Evolutionary conservation across 2,113 vertebrate genomes (phyloP), one percentile per base, ranked within the genome.

Genomic region (Catharus fuscescens): DNA sequence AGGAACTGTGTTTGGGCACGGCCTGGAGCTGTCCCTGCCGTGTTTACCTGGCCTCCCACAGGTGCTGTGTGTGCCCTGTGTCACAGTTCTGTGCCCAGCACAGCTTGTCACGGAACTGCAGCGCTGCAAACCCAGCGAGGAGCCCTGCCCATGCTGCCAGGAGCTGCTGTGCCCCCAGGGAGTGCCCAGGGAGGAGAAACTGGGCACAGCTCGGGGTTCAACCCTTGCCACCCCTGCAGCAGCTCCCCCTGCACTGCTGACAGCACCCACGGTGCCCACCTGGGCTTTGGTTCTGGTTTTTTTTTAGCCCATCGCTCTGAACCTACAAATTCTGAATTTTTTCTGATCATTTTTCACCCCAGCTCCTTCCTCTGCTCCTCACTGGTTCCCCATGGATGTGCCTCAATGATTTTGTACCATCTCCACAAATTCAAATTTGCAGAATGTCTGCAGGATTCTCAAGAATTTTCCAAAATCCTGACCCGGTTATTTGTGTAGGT

Each of bases 21-120:
- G 32, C 12, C 14, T 21, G 48, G 14, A 52, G 5, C 62, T 4
- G 56, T 67, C 77, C 42, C 50, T 14, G 67, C 21, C 3, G 72
- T 61, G 72, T 80, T 90, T 29, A 29, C 66, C 67, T 18, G 74
- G 67, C 67, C 47, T 38, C 47, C 53, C 57, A 1, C 42, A 4
- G 77, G 36, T 26, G 74, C 79, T 45, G 20, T 14, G 73, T 24
- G 92, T 36, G 34, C 34, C 4, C 45, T 3, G 57, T 3, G 57
- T 93, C 88, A 70, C 12, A 36, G 57, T 72, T 48, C 77, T 72
- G 59, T 54, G 89, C 89, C 69, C 42, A 8, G 94, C 40, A 32
- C 72, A 3, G 36, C 2, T 25, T 31, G 62, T 18, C 86, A 42
- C 66, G 4, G 3, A 18, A 36, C 23, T 4, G 44, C 26, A 12